Evolutionary conservation across 2,797 vertebrate genomes (phyloP).

Genomic region (Malurus splendens): DNA sequence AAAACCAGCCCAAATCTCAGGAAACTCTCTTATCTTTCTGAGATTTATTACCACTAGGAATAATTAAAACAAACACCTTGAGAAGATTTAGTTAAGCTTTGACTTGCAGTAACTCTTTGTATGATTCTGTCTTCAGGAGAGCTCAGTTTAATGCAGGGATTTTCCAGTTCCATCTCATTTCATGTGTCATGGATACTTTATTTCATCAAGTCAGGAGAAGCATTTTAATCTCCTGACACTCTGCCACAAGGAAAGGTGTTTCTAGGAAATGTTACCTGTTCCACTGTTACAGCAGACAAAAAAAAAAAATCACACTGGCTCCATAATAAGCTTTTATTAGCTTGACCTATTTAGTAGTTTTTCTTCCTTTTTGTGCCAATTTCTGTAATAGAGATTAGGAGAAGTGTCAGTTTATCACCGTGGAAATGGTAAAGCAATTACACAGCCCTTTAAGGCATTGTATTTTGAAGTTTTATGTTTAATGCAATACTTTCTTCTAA

Average conservation of each 20-base stretch:
- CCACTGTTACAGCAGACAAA: not conserved
- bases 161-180: not conserved
- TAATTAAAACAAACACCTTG: not conserved
- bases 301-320: not conserved
- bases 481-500: not conserved
- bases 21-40: not conserved
- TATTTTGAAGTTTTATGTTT: not conserved
- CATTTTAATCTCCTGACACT: not conserved
- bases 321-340: not conserved
- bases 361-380: not conserved
- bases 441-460: not conserved
- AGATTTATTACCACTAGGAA: not conserved
- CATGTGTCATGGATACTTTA: not conserved
- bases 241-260: not conserved
- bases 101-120: not conserved
- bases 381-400: not conserved
- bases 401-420: not conserved
- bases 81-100: not conserved
- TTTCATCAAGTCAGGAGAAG: not conserved
- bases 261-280: not conserved
- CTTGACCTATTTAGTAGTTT: not conserved
- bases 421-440: slow-evolving; percentile 12
- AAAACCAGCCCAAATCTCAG: rapidly evolving
- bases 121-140: not conserved
- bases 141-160: not conserved